These are phyloP conservation scores for Drosophila jambulina DNA, from an alignment of 1,140 invertebrate species.

Conservation along the genomic window DNA sequence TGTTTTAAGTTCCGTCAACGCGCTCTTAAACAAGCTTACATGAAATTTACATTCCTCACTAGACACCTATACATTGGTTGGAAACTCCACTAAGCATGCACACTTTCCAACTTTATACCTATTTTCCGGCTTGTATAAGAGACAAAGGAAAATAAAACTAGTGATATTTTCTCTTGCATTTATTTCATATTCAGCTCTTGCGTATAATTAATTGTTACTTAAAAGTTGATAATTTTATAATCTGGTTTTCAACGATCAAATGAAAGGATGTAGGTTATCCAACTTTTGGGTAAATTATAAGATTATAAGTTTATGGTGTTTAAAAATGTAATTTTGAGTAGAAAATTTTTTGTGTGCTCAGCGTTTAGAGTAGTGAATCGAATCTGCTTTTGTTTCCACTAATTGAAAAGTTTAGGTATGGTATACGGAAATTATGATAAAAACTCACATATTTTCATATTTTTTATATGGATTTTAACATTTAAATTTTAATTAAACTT, in stretches of 20 bases:
- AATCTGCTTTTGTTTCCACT: neutral
- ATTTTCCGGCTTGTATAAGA: constrained; percentile 2
- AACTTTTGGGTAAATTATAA: neutral
- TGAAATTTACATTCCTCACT: neutral
- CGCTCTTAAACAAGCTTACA: neutral
- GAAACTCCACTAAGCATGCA: neutral
- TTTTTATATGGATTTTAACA: too few relatives aligned
- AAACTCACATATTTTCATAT: too few relatives aligned
- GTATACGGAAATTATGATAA: too few relatives aligned
- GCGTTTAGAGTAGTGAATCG: neutral
- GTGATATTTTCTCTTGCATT: neutral
- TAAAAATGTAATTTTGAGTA: neutral
- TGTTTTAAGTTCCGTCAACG: too few relatives aligned
- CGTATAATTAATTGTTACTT: neutral
- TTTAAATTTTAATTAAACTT: too few relatives aligned
- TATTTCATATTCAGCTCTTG: constrained; percentile 1
- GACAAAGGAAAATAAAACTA: neutral
- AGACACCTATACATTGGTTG: neutral
- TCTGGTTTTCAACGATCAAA: neutral
- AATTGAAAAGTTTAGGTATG: too few relatives aligned
- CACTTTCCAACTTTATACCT: constrained; percentile 14
- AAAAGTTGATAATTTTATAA: neutral
- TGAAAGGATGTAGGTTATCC: neutral
- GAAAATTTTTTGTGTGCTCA: neutral
- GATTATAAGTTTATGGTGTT: neutral